A percentile compares a stretch with the other conserved stretches of the same genome.
phyloP scores from a whole-genome alignment of 1,140 invertebrate species.

The Aphidius gifuensis region DNA sequence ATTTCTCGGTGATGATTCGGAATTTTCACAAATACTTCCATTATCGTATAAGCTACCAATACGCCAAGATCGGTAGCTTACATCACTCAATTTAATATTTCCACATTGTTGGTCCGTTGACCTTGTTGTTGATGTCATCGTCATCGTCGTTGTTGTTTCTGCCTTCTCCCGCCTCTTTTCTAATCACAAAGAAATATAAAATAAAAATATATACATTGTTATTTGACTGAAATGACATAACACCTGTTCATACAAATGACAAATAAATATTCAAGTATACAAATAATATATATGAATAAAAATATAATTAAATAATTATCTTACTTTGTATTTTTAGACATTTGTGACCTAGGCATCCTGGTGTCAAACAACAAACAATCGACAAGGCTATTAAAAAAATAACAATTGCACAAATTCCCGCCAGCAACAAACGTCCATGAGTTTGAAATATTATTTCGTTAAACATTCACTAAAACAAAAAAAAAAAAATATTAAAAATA shows the following conservation, averaged over 20 bases:
- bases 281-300: no score
- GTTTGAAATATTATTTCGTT: conserved; percentile 47
- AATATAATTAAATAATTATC: conserved; percentile 13
- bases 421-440: conserved; percentile 49
- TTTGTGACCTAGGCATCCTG: conserved; percentile 52
- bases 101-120: conserved; percentile 37
- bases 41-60: conserved; percentile 50
- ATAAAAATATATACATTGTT: no score
- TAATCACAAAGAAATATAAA: neutral
- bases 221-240: no score
- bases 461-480: conserved; percentile 44
- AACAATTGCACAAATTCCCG: conserved; percentile 39
- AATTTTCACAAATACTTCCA: conserved; percentile 30
- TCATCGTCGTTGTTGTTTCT: conserved; percentile 35
- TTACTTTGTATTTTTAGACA: conserved; percentile 47
- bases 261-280: no score
- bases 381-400: conserved; percentile 44
- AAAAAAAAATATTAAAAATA: conserved; percentile 9
- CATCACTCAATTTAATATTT: conserved; percentile 44
- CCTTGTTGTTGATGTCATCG: conserved; percentile 21
- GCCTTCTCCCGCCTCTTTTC: conserved; percentile 4
- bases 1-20: conserved; percentile 1
- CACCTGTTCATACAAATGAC: no score
- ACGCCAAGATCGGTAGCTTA: conserved; percentile 53
- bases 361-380: conserved; percentile 52